phyloP scores from a whole-genome alignment of 2,888 invertebrate species.

The Temnothorax unifasciatus region DNA sequence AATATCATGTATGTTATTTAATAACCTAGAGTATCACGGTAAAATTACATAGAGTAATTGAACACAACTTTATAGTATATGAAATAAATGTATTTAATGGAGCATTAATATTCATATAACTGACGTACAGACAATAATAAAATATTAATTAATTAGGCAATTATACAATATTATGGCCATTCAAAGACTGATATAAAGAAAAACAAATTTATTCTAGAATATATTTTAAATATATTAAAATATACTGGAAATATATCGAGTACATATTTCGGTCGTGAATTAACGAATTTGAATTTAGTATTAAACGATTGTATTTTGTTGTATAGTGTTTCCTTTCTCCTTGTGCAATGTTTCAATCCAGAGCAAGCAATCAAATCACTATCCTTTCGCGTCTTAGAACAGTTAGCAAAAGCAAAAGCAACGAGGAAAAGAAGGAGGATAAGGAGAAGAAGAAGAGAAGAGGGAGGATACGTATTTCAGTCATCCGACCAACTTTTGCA shows the following conservation, averaged over 20 bases:
- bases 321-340: neutral
- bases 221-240: neutral
- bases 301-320: neutral
- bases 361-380: conserved; percentile 51
- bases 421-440: conserved; percentile 44
- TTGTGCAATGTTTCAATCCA: neutral
- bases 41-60: neutral
- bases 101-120: conserved; percentile 10
- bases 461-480: conserved; percentile 81
- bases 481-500: conserved; percentile 83
- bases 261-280: too few species aligned
- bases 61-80: neutral
- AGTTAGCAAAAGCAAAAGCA: conserved; percentile 37
- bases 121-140: neutral
- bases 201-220: conserved; percentile 8
- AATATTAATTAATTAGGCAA: conserved; percentile 30
- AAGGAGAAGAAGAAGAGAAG: conserved; percentile 57
- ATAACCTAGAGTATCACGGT: neutral
- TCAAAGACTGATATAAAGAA: neutral
- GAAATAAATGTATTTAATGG: conserved; percentile 8
- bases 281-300: conserved; percentile 4
- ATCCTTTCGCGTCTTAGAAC: conserved; percentile 57
- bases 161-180: neutral
- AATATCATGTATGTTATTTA: neutral
- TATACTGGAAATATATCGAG: too few species aligned